A percentile compares a stretch with the other conserved stretches of the same genome.
phyloP scores from a whole-genome alignment of 2,113 vertebrate species.

The Neomonachus schauinslandi region DNA sequence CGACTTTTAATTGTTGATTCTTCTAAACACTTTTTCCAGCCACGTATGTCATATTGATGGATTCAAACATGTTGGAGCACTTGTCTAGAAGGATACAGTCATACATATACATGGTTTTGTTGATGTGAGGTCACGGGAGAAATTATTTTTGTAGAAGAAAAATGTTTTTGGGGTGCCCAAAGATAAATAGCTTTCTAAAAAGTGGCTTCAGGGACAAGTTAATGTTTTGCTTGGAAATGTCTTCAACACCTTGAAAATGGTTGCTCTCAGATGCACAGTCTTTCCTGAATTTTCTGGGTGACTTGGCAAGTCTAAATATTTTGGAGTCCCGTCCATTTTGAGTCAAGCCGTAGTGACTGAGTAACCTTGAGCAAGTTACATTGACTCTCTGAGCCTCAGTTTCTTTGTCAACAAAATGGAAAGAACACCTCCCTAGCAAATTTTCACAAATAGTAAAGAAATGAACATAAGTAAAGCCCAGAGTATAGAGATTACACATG shows the following conservation, averaged over 20 bases:
- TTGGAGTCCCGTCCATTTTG: not conserved
- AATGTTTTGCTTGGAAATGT: slow-evolving; percentile 12
- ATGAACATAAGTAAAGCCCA: not conserved
- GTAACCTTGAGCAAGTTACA: not conserved
- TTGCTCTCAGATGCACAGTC: not conserved
- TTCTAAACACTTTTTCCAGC: not conserved
- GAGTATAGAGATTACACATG: not conserved
- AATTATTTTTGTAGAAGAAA: slow-evolving; percentile 21
- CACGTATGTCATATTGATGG: not conserved
- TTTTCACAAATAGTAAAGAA: not conserved
- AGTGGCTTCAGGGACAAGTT: not conserved
- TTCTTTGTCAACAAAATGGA: not conserved
- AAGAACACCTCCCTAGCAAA: not conserved
- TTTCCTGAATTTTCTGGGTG: slow-evolving; percentile 5
- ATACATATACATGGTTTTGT: not conserved
- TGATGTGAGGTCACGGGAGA: not conserved
- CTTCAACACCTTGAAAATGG: slow-evolving; percentile 24
- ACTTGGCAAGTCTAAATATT: slow-evolving; percentile 28
- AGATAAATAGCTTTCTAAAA: slow-evolving; percentile 1
- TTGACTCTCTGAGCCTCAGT: not conserved
- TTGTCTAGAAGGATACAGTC: not conserved
- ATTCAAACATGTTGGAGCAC: not conserved
- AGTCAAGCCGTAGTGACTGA: not conserved
- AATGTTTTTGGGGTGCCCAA: not conserved
- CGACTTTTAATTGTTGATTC: not conserved